Conservation (phyloP, 2,888 invertebrate species). For the Drosophila suboccidentalis region DNA sequence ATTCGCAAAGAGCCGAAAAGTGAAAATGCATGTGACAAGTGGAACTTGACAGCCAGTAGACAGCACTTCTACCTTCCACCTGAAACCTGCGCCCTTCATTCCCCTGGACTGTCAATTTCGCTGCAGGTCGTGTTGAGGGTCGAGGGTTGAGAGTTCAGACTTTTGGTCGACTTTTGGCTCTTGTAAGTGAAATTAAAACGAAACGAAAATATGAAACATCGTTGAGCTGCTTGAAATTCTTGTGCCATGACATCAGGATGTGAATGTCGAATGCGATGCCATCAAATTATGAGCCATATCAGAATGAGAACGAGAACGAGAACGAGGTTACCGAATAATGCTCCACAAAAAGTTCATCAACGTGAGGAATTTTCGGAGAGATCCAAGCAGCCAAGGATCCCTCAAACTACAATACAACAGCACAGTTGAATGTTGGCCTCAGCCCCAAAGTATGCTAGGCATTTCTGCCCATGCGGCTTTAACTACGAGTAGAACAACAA, state of each 20-base stretch:
- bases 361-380: constrained; percentile 46
- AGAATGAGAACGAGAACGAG: constrained; percentile 9
- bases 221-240: constrained; percentile 66
- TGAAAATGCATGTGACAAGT: constrained; percentile 67
- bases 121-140: constrained; percentile 8
- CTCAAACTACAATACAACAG: neutral
- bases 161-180: constrained; percentile 28
- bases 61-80: neutral
- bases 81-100: neutral
- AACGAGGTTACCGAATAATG: constrained; percentile 55
- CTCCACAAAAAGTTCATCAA: constrained; percentile 58
- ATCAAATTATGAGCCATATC: constrained; percentile 63
- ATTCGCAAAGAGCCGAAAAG: constrained; percentile 51
- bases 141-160: constrained; percentile 16
- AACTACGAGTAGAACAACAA: constrained; percentile 15
- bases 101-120: constrained; percentile 20
- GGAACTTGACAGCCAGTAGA: constrained; percentile 37
- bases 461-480: constrained; percentile 29
- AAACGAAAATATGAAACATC: constrained; percentile 70
- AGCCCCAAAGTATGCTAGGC: constrained; percentile 55
- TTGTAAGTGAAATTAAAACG: constrained; percentile 67
- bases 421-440: constrained; percentile 16
- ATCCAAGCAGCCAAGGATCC: constrained; percentile 2
- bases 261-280: constrained; percentile 52
- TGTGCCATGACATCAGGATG: constrained; percentile 59